Percentiles rank a stretch among this genome's conserved stretches.
Evolutionary conservation across 2,797 vertebrate genomes (phyloP).

Genomic region (Luscinia luscinia): DNA sequence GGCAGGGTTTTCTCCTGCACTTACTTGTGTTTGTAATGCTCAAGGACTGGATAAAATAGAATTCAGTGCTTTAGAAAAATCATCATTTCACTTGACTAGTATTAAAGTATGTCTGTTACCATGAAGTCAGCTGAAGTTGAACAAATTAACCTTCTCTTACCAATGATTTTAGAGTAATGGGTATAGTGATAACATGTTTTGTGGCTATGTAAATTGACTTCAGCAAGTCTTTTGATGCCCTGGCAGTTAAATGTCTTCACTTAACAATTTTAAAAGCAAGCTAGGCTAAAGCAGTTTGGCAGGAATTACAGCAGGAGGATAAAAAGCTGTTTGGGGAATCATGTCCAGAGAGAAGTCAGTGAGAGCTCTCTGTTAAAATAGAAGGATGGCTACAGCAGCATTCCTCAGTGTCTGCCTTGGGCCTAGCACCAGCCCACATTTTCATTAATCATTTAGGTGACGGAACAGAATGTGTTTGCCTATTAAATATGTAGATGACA

Average conservation of each 20-base stretch:
- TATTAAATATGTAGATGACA: slow-evolving; percentile 69
- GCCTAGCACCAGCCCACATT: slow-evolving; percentile 31
- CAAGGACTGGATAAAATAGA: not conserved
- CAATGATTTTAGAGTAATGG: not conserved
- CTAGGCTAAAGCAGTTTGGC: not conserved
- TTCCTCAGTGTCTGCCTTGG: slow-evolving; percentile 44
- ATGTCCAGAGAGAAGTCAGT: not conserved
- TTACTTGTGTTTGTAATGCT: not conserved
- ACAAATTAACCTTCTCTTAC: not conserved
- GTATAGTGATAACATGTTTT: not conserved
- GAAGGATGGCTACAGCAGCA: slow-evolving; percentile 25
- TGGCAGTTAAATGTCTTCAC: not conserved
- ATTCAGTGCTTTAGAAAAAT: not conserved
- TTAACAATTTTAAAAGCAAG: not conserved
- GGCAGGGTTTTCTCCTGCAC: not conserved
- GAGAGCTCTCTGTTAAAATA: not conserved
- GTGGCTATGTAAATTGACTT: not conserved
- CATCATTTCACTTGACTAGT: not conserved
- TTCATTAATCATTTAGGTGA: slow-evolving; percentile 69
- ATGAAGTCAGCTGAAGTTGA: not conserved
- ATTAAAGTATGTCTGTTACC: not conserved
- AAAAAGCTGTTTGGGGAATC: slow-evolving; percentile 20
- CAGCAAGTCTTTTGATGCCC: not conserved
- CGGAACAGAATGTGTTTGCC: slow-evolving; percentile 67
- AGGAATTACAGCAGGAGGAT: not conserved